These are phyloP conservation scores for Gadus chalcogrammus DNA, from an alignment of 2,113 vertebrate genomes.

Conservation along the genomic window DNA sequence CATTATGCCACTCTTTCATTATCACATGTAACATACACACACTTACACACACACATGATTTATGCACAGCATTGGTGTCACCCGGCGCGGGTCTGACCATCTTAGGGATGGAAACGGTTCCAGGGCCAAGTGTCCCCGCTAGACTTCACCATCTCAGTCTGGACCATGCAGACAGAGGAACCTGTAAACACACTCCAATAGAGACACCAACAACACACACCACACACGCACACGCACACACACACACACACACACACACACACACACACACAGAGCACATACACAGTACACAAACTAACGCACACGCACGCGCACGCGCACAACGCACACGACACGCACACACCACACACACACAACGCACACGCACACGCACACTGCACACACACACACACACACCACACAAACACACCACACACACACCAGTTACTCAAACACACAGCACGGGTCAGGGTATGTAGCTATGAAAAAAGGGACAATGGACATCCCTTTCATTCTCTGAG, in stretches of 20 bases:
- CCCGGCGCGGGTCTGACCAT: constrained; percentile 69
- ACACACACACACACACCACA: no score
- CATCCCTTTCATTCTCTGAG: no score
- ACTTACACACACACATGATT: constrained; percentile 52
- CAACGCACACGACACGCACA: no score
- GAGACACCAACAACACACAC: constrained; percentile 30
- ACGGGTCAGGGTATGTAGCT: no score
- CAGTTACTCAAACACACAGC: no score
- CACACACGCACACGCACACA: constrained; percentile 40
- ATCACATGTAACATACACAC: no score
- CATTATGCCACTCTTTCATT: no score
- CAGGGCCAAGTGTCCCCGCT: constrained; percentile 41
- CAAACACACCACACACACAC: no score
- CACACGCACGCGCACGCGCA: no score
- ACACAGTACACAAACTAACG: no score
- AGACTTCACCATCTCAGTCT: constrained; percentile 45
- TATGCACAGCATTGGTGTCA: constrained; percentile 51
- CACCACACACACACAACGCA: not conserved
- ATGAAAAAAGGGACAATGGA: no score
- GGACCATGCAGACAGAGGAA: constrained; percentile 45
- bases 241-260: constrained; percentile 23
- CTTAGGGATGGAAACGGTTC: constrained; percentile 74
- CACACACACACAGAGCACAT: no score
- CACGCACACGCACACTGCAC: not conserved
- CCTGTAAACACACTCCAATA: constrained; percentile 42